Evolutionary conservation across 30 jellyfish, hydroid and myxozoan species (phyloP), one percentile per base, ranked within the genome.

Genomic region (Chrysaora quinquecirrha): DNA sequence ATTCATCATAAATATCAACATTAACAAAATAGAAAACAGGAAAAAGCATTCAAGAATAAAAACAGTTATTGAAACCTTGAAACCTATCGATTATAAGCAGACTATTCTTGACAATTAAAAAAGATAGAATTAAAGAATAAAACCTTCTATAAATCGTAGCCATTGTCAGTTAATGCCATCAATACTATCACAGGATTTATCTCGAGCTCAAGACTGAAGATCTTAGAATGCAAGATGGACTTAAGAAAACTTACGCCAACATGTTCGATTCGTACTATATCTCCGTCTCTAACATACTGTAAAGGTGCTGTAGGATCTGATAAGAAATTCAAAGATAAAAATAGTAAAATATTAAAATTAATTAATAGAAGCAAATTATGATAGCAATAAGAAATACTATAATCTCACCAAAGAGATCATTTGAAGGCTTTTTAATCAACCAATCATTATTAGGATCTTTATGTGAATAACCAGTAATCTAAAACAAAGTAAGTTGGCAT

Each of bases 391-490:
- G n/a, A n/a, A n/a, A n/a, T n/a, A n/a, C n/a, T n/a, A n/a, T n/a
- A n/a, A 52, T 61, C 97, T 64, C 73, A 93, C 98, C 96, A 64
- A 58, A 48, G 23, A 48, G 77, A 1, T 80, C 85, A 31, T 82
- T 54, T 27, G 95, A 35, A 22, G 97, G 97, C 63, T 89, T 93
- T 33, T 87, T 85, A 12, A 95, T 80, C 24, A 82, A 38, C 97
- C 97, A 95, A 30, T 95, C 96, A 54, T 89, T 95, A 56, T 95
- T 95, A n/a, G 99, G 95, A 80, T 95, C 99, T 84, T 88, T 89
- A 77, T 88, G 97, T 27, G 97, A 89, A 61, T 95, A 95, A 1
- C 99, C 99, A 61, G 99, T 95, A 0, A 95, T 80, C 99, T 94
- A 64, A 14, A 74, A 65, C 10, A 48, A 48, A 30, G 2, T n/a